These are phyloP conservation scores for Leptestheria dahalacensis DNA, from an alignment of 1,140 invertebrate species.

Conservation along the genomic window DNA sequence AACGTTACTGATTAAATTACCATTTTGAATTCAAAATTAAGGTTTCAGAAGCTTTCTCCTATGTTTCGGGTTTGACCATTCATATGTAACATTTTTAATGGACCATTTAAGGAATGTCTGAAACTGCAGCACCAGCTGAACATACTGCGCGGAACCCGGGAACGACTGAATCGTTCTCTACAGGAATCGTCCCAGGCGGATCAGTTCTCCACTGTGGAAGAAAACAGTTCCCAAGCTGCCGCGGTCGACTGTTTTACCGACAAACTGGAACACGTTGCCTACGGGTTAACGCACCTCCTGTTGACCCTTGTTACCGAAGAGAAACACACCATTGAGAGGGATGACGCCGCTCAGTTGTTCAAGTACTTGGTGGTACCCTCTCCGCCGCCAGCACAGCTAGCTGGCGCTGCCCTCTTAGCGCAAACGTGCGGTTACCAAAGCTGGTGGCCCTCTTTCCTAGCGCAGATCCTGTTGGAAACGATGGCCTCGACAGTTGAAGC, in stretches of 20 bases:
- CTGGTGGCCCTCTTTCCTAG: constrained; percentile 80
- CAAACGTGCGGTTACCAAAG: constrained; percentile 57
- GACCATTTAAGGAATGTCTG: constrained; percentile 45
- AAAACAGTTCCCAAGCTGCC: constrained; percentile 25
- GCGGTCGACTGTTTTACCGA: constrained; percentile 39
- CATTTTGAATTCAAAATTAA: too few relatives aligned
- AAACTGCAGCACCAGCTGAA: constrained; percentile 65
- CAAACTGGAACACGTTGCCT: constrained; percentile 59
- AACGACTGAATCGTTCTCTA: constrained; percentile 43
- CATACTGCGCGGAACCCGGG: constrained; percentile 51
- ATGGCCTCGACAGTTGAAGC: constrained; percentile 56
- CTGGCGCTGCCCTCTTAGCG: constrained; percentile 56
- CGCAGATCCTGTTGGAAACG: constrained; percentile 56
- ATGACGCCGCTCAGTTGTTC: constrained; percentile 50
- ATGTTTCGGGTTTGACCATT: too few relatives aligned
- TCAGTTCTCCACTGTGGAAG: constrained; percentile 2
- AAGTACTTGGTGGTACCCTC: constrained; percentile 46
- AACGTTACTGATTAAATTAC: too few relatives aligned
- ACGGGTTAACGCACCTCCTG: constrained; percentile 62
- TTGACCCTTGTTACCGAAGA: constrained; percentile 28
- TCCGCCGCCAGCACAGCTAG: constrained; percentile 46
- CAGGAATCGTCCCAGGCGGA: constrained; percentile 19
- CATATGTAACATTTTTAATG: too few relatives aligned
- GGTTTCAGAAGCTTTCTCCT: too few relatives aligned
- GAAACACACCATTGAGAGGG: constrained; percentile 17